Evolutionary conservation across 2,888 invertebrate species (phyloP).

Genomic region (Drosophila bunnanda): DNA sequence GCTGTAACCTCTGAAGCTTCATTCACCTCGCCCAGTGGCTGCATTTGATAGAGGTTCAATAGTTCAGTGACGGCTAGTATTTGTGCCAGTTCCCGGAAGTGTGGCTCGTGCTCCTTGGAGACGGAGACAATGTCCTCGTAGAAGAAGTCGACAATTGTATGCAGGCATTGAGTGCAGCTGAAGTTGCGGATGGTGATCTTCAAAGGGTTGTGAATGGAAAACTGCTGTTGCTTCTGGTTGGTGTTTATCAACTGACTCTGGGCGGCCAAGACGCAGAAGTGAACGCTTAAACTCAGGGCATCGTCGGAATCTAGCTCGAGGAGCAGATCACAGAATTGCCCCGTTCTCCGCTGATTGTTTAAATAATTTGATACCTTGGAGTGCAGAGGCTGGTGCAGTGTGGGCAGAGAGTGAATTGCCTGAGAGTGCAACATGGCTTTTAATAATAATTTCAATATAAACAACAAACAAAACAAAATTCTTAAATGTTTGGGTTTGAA

Average conservation of each 20-base stretch:
- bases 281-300: slow-evolving; percentile 63
- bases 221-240: slow-evolving; percentile 79
- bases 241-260: slow-evolving; percentile 82
- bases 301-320: slow-evolving; percentile 70
- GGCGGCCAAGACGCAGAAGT: slow-evolving; percentile 83
- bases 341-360: slow-evolving; percentile 81
- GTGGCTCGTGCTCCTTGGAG: slow-evolving; percentile 80
- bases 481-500: slow-evolving; percentile 1
- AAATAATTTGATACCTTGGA: slow-evolving; percentile 83
- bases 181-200: slow-evolving; percentile 82
- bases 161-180: slow-evolving; percentile 78
- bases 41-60: slow-evolving; percentile 77
- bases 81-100: slow-evolving; percentile 82
- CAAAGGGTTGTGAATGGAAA: slow-evolving; percentile 84
- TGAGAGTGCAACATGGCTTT: slow-evolving; percentile 46
- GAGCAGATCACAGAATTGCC: slow-evolving; percentile 82
- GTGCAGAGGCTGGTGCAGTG: slow-evolving; percentile 80
- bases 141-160: slow-evolving; percentile 83
- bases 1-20: slow-evolving; percentile 53
- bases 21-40: slow-evolving; percentile 36
- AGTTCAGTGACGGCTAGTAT: slow-evolving; percentile 81
- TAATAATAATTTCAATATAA: neutral
- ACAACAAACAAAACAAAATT: slow-evolving; percentile 14
- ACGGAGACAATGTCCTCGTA: slow-evolving; percentile 82
- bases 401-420: slow-evolving; percentile 56